Evolutionary conservation across 92 coral and sea anemone genomes (phyloP), one percentile per base, ranked within the genome.

Genomic region (Epizoanthus ramosus): DNA sequence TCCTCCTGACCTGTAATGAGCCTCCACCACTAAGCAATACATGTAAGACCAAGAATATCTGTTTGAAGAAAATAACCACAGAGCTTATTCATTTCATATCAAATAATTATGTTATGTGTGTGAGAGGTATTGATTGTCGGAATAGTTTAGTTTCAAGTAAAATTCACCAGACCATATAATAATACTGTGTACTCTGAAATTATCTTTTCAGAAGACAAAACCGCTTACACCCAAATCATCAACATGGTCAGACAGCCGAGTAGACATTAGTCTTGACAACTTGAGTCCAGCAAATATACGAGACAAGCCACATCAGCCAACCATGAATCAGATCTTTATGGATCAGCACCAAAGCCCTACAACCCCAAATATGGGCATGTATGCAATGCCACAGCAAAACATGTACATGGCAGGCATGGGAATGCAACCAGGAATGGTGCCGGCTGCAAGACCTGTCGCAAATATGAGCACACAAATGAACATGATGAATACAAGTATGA

Each of bases 231-330:
- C 94, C 15, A 94, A 90, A 67, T 82, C 94, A 70, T 92, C 99
- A 66, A 96, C 98, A 31, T 96, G 99, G 99, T 96, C 99, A 10
- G 91, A 96, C 87, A 96, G 99, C 87, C 92, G 87, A 64, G 99
- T 96, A 4, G 93, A 96, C 83, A 96, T 96, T 56, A 96, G 97
- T 69, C 88, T 96, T 50, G 99, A 96, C 66, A 94, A 92, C 89
- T 77, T 96, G 58, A 92, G 92, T 63, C 99, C 99, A 56, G 80
- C 92, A 63, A 83, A 88, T 53, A 89, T 90, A 16, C 83, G 84
- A 56, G 97, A 94, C 64, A 96, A 96, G 85, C 99, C 99, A 25
- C 93, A 84, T 25, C 98, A 94, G 65, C 99, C 99, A 52, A 93
- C 94, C 82, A 96, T 96, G 99, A 93, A 96, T 74, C 97, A 96